Percentiles rank a stretch among this genome's conserved stretches.
These are phyloP conservation scores for Coptodon rendalli DNA, from an alignment of 2,113 vertebrate species.

Conservation along the genomic window DNA sequence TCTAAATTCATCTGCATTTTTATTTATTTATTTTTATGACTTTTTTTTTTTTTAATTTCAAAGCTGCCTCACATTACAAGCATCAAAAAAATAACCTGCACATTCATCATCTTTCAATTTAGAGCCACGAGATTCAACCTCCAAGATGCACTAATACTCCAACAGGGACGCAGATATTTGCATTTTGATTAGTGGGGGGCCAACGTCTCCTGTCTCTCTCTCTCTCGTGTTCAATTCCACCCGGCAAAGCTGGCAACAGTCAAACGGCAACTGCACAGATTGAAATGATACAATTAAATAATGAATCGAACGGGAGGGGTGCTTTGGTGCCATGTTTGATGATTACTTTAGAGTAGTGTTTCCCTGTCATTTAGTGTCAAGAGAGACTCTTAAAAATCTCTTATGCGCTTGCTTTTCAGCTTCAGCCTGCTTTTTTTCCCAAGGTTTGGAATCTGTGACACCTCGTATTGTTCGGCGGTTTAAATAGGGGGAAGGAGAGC, in stretches of 20 bases:
- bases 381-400: neutral
- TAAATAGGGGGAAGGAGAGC: neutral
- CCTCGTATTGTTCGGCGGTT: conserved; percentile 1
- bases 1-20: neutral
- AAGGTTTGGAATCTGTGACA: conserved; percentile 1
- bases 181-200: conserved; percentile 64
- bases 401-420: neutral
- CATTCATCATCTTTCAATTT: conserved; percentile 70
- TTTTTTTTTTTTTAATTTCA: conserved; percentile 36
- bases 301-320: conserved; percentile 3
- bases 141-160: conserved; percentile 53
- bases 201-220: neutral
- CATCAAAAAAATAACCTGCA: conserved; percentile 23
- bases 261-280: conserved; percentile 21
- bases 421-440: neutral
- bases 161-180: conserved; percentile 55
- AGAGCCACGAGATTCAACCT: conserved; percentile 39
- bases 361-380: neutral
- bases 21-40: conserved; percentile 6
- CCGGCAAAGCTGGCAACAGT: conserved; percentile 6
- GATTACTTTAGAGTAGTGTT: conserved; percentile 33
- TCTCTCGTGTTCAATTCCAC: conserved; percentile 18
- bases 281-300: conserved; percentile 53
- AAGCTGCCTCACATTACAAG: neutral
- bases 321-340: neutral